These are phyloP conservation scores for Vulpes ferrilata DNA, from an alignment of 2,113 vertebrate genomes.

Conservation along the genomic window DNA sequence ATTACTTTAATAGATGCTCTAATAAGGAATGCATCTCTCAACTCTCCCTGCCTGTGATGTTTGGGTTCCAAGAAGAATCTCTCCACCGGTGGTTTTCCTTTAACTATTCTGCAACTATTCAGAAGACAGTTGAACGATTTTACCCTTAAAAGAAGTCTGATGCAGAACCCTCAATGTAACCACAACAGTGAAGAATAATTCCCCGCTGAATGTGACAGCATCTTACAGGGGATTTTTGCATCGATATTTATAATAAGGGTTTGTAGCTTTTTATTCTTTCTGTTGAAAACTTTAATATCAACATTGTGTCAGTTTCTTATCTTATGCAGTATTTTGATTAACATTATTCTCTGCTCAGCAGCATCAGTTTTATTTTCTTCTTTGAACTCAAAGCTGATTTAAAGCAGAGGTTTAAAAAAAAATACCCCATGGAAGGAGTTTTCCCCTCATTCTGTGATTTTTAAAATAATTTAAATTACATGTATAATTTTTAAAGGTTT, in stretches of 20 bases:
- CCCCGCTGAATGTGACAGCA: not conserved
- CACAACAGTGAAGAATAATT: not conserved
- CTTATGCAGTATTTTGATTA: not conserved
- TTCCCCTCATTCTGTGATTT: slow-evolving; percentile 28
- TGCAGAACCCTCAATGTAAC: not conserved
- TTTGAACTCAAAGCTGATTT: not conserved
- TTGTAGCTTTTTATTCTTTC: not conserved
- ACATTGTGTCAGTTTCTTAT: not conserved
- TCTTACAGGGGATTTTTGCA: not conserved
- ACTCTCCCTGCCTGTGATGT: not conserved
- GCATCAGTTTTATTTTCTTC: not conserved
- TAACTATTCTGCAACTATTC: not conserved
- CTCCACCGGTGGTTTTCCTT: not conserved
- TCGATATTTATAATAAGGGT: not conserved
- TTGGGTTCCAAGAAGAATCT: not conserved
- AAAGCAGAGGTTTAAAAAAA: not conserved
- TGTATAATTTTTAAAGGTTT: not conserved
- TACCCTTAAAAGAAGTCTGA: not conserved
- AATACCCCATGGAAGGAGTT: not conserved
- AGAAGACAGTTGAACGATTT: not conserved
- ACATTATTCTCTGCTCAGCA: not conserved
- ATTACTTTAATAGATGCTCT: not conserved
- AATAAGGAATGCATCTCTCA: not conserved
- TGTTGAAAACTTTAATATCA: not conserved
- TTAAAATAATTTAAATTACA: not conserved